A percentile compares a stretch with the other conserved stretches of the same genome.
Evolutionary conservation across 2,888 invertebrate genomes (phyloP).

Genomic region (Drosophila mulleri): DNA sequence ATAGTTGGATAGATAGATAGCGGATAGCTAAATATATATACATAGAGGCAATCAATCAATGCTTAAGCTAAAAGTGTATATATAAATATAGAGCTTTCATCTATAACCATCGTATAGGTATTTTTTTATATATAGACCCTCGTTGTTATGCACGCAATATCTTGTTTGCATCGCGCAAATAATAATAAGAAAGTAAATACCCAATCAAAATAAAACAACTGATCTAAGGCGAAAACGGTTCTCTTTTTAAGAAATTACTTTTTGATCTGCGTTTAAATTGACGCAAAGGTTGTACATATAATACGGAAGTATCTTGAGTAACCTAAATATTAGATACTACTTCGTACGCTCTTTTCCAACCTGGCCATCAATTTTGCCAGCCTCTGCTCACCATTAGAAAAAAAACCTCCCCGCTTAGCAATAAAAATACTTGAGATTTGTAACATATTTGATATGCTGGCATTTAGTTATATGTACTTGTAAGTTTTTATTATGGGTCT

Average conservation of each 20-base stretch:
- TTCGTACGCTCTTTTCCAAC: too few species aligned
- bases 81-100: not conserved
- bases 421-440: slow-evolving; percentile 22
- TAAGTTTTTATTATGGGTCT: slow-evolving; percentile 61
- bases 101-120: not conserved
- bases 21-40: too few species aligned
- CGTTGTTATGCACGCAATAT: not conserved
- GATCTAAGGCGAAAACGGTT: not conserved
- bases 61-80: not conserved
- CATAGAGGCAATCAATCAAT: not conserved
- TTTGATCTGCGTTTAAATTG: not conserved
- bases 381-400: too few species aligned
- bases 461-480: slow-evolving; percentile 57
- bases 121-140: not conserved
- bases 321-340: not conserved
- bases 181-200: not conserved
- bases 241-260: not conserved
- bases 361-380: too few species aligned
- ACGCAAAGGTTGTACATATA: too few species aligned
- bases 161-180: not conserved
- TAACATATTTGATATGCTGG: slow-evolving; percentile 75
- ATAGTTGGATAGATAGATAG: not conserved
- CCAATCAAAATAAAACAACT: not conserved
- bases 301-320: not conserved
- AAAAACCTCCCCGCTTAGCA: not conserved